Evolutionary conservation across 2,113 vertebrate genomes (phyloP), one percentile per base, ranked within the genome.

Genomic region (Rhinolophus ferrumequinum): DNA sequence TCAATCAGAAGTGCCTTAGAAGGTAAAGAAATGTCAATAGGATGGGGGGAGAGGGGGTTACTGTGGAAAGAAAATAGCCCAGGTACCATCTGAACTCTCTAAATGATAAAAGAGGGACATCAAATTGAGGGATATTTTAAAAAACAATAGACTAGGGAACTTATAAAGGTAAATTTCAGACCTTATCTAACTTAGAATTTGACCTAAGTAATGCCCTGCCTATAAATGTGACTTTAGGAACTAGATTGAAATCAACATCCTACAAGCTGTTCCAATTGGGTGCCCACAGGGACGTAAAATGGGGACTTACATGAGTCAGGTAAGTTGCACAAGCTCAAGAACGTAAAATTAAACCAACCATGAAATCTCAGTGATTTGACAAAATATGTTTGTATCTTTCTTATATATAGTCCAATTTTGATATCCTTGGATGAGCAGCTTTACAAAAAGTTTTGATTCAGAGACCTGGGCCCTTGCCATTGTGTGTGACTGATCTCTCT

Each of bases 181-280:
- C 26, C 18, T 83, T 60, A 79, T 52, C 21, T 85, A 94, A 77
- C 58, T 80, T 54, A 54, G 0, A n/a, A 30, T 88, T 69, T 95
- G 64, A 83, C 26, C 19, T 69, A 70, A 52, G 9, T 16, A 13
- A 26, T 56, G 5, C 6, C 22, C 41, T 83, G 9, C 3, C 47
- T 69, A 47, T 85, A 52, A 76, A 58, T 66, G 4, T 62, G 62
- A 41, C 54, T 82, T 54, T 83, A 62, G 18, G 44, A 94, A 50
- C 15, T 9, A 62, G 4, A 22, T 44, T 77, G 5, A 96, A 85
- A 77, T 93, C 5, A 82, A 6, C 12, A 9, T 33, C 44, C 4
- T 38, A 67, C 1, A 60, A n/a, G 19, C 3, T 56, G 7, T 62
- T 83, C 4, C 5, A 64, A 16, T 11, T 35, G 6, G 18, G 62